Percentiles rank a stretch among this genome's conserved stretches.
Conservation (phyloP, 1,140 invertebrate genomes). For the Onthophagus taurus region DNA sequence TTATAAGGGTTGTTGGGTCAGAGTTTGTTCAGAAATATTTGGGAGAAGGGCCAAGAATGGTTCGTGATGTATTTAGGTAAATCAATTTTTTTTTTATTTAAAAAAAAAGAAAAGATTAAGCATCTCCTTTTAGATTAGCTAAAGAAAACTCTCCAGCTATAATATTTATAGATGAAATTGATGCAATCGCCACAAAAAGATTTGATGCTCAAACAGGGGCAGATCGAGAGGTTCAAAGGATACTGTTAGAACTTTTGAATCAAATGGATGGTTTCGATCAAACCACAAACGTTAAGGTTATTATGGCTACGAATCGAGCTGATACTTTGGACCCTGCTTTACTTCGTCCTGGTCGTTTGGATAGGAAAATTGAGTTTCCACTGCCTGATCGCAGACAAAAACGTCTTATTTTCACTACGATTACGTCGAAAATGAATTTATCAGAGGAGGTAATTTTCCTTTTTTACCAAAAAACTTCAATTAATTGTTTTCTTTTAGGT, state of each 20-base stretch:
- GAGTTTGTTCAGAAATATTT: conserved; percentile 99
- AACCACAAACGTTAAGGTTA: conserved; percentile 99
- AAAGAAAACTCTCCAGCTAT: conserved; percentile 99
- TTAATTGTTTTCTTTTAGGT: conserved; percentile 43
- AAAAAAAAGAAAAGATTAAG: too few relatives aligned
- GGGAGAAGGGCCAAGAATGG: conserved; percentile 98
- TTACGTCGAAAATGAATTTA: conserved; percentile 98
- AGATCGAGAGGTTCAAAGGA: conserved; percentile 98
- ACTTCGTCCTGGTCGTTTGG: conserved; percentile 90
- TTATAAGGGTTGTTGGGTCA: conserved; percentile 97
- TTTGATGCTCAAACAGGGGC: conserved; percentile 99
- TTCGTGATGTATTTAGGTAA: conserved; percentile 91
- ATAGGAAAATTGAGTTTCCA: conserved; percentile 99
- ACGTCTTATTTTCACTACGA: conserved; percentile 95
- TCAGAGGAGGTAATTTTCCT: conserved; percentile 67
- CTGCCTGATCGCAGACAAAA: conserved; percentile 96
- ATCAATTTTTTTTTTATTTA: too few relatives aligned
- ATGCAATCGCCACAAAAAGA: conserved; percentile 96
- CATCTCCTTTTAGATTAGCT: too few relatives aligned
- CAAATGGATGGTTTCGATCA: conserved; percentile 99
- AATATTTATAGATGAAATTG: conserved; percentile 98
- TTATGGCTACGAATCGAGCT: conserved; percentile 99
- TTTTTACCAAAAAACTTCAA: neutral
- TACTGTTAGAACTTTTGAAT: conserved; percentile 93
- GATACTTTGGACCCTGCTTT: conserved; percentile 98